Evolutionary conservation across 2,888 invertebrate species (phyloP).

Genomic region (Nudaria mundana): DNA sequence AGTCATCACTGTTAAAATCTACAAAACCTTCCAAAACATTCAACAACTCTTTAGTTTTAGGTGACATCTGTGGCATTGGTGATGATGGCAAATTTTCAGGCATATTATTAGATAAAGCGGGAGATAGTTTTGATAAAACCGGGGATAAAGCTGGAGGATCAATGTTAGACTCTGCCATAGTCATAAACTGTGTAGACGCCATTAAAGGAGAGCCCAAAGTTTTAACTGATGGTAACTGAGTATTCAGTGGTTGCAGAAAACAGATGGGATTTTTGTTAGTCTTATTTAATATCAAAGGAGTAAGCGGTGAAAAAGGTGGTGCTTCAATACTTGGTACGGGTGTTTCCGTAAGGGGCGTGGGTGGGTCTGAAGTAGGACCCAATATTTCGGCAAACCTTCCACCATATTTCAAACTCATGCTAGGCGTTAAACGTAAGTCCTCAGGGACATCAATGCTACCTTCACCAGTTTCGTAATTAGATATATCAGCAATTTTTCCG

Average conservation of each 20-base stretch:
- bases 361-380: slow-evolving; percentile 5
- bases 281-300: no score
- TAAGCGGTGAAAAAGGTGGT: slow-evolving; percentile 3
- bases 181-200: no score
- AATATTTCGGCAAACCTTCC: slow-evolving; percentile 6
- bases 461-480: slow-evolving; percentile 8
- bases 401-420: slow-evolving; percentile 2
- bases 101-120: slow-evolving; percentile 3
- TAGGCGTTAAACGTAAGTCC: slow-evolving; percentile 8
- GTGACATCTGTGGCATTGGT: slow-evolving; percentile 12
- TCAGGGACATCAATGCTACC: slow-evolving; percentile 10
- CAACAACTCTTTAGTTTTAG: slow-evolving; percentile 9
- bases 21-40: not conserved
- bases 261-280: no score
- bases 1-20: slow-evolving; percentile 5
- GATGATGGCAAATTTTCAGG: slow-evolving; percentile 3
- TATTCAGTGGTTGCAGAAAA: no score
- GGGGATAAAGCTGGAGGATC: no score
- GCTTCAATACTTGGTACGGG: slow-evolving; percentile 2
- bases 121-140: no score
- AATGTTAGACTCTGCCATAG: no score
- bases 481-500: no score
- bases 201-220: no score
- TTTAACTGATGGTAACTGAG: no score
- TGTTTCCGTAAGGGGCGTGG: no score